Percentiles rank a stretch among this genome's conserved stretches.
phyloP scores from a whole-genome alignment of 2,113 vertebrate genomes.

The Dasyprocta punctata region DNA sequence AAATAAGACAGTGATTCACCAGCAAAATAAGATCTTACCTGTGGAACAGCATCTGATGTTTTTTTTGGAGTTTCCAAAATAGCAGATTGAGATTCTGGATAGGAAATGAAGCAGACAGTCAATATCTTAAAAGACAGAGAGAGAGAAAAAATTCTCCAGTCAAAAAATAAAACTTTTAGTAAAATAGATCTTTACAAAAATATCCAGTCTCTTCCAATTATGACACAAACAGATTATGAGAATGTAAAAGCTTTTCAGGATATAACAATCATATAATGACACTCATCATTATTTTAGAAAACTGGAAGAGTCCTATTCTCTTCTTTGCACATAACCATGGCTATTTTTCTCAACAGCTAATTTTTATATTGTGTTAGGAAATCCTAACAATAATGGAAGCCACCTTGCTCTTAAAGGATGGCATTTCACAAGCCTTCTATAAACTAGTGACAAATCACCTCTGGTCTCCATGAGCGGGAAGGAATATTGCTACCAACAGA shows the following conservation, averaged over 20 bases:
- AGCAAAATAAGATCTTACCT: slow-evolving; percentile 77
- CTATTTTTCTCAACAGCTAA: neutral
- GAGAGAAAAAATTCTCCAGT: neutral
- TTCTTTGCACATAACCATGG: neutral
- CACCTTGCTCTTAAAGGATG: neutral
- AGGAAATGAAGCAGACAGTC: slow-evolving; percentile 73
- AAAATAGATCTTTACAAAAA: slow-evolving; percentile 6
- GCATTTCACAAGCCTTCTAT: neutral
- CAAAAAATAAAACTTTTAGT: slow-evolving; percentile 44
- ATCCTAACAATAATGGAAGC: neutral
- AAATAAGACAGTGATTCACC: neutral
- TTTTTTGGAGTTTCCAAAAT: slow-evolving; percentile 84
- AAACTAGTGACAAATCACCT: neutral
- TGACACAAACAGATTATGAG: neutral
- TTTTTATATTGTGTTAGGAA: neutral
- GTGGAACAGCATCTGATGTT: slow-evolving; percentile 80
- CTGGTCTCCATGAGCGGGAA: neutral
- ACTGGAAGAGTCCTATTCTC: neutral
- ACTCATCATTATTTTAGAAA: neutral
- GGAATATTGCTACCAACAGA: neutral
- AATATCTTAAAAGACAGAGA: neutral
- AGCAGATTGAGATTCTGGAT: slow-evolving; percentile 87
- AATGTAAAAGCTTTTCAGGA: neutral
- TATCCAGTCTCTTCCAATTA: neutral
- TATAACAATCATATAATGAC: neutral